Percentiles rank a stretch among this genome's conserved stretches.
These are phyloP conservation scores for Phaonia tiefii DNA, from an alignment of 2,888 invertebrate species.

Conservation along the genomic window DNA sequence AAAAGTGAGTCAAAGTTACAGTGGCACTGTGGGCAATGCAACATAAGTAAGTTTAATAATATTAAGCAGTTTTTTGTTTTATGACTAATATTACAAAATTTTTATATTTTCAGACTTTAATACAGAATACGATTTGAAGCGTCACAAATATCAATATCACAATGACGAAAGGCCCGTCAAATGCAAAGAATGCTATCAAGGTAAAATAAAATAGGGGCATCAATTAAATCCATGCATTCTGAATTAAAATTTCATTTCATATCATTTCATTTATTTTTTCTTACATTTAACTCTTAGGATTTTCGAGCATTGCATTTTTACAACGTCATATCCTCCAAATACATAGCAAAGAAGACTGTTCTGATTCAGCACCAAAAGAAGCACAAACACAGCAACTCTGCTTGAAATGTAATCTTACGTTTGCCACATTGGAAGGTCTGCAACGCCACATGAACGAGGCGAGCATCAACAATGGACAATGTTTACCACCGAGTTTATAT, in stretches of 20 bases:
- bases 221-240: too few relatives aligned
- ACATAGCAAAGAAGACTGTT: constrained; percentile 55
- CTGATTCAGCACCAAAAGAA: neutral
- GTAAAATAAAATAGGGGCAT: too few relatives aligned
- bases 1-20: constrained; percentile 35
- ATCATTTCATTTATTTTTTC: too few relatives aligned
- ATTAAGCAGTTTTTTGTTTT: neutral
- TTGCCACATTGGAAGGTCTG: constrained; percentile 37
- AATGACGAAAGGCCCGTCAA: constrained; percentile 61
- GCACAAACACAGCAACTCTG: constrained; percentile 36
- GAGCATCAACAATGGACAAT: constrained; percentile 54
- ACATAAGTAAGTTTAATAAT: constrained; percentile 56
- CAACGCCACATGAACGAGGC: constrained; percentile 52
- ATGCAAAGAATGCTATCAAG: constrained; percentile 68
- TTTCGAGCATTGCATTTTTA: constrained; percentile 67
- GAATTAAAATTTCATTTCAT: too few relatives aligned
- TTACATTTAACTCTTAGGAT: constrained; percentile 57
- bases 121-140: constrained; percentile 62
- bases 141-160: constrained; percentile 68
- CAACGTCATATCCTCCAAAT: constrained; percentile 66
- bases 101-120: neutral
- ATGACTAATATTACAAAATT: neutral
- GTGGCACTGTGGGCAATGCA: constrained; percentile 64
- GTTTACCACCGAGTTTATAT: constrained; percentile 46
- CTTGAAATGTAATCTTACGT: constrained; percentile 47